A percentile compares a stretch with the other conserved stretches of the same genome.
Evolutionary conservation across 2,797 vertebrate species (phyloP).

Genomic region (Decapterus maruadsi): DNA sequence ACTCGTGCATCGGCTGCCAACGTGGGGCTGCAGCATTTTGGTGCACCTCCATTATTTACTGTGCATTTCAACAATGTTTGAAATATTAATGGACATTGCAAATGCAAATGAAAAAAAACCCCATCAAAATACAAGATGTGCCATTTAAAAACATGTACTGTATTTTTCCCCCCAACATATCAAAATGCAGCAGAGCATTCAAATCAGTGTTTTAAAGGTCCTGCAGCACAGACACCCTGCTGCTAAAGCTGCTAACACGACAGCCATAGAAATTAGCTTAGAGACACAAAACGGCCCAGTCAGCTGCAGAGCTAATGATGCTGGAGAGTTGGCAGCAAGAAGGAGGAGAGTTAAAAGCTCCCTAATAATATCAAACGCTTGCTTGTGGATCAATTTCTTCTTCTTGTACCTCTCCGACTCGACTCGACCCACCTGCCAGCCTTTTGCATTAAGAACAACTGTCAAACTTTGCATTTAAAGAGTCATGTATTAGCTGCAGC

Average conservation of each 20-base stretch:
- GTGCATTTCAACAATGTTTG: background rate
- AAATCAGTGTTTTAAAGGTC: too few relatives aligned
- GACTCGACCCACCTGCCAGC: constrained; percentile 20
- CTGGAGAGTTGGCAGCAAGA: constrained; percentile 14
- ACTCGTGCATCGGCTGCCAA: background rate
- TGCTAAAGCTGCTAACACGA: background rate
- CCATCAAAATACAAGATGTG: too few relatives aligned
- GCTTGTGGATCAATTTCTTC: constrained; percentile 14
- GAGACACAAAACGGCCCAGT: constrained; percentile 8
- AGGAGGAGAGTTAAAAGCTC: constrained; percentile 23
- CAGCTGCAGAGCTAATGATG: constrained; percentile 10
- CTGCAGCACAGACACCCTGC: background rate
- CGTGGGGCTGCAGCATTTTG: background rate
- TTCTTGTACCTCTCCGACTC: background rate
- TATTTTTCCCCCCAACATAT: too few relatives aligned
- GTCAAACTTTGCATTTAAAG: background rate
- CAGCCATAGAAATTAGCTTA: background rate
- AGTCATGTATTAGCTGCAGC: background rate
- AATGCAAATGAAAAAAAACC: background rate
- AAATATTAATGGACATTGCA: background rate
- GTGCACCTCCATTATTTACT: background rate
- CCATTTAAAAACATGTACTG: too few relatives aligned
- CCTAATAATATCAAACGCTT: constrained; percentile 23
- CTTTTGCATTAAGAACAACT: background rate
- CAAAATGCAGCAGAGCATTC: too few relatives aligned